Percentiles rank a stretch among this genome's conserved stretches.
Evolutionary conservation across 2,888 invertebrate genomes (phyloP).

Genomic region (Folsomia candida): DNA sequence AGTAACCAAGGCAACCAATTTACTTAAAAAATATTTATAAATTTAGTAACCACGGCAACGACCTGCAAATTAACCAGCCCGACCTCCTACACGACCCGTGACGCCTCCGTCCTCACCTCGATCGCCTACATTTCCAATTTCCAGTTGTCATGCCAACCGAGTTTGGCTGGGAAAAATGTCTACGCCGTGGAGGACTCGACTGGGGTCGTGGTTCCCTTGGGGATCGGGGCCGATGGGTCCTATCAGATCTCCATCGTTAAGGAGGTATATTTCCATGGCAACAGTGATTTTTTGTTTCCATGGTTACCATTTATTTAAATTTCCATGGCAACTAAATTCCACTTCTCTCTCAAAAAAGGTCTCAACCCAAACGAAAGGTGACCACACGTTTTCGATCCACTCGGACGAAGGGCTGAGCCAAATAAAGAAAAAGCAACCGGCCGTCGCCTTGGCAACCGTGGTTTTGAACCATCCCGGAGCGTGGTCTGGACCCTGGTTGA

Average conservation of each 20-base stretch:
- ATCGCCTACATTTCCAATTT: conserved; percentile 92
- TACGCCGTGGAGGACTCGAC: too few relatives aligned
- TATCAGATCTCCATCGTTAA: too few relatives aligned
- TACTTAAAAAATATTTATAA: too few relatives aligned
- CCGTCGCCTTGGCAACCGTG: conserved; percentile 65
- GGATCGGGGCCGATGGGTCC: too few relatives aligned
- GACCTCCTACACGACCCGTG: conserved; percentile 84
- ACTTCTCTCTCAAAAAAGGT: too few relatives aligned
- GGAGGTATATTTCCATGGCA: too few relatives aligned
- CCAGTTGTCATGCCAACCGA: conserved; percentile 79
- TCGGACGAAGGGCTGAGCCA: conserved; percentile 91
- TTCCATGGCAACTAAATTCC: too few relatives aligned
- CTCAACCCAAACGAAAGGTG: too few relatives aligned
- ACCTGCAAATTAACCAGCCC: conserved; percentile 64
- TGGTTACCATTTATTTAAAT: conserved; percentile 63
- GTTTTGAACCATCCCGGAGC: conserved; percentile 70
- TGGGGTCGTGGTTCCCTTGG: too few relatives aligned
- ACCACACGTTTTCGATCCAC: conserved; percentile 74
- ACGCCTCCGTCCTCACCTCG: conserved; percentile 84
- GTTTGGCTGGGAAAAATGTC: neutral
- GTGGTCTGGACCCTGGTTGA: conserved; percentile 87
- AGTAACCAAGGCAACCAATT: conserved; percentile 10
- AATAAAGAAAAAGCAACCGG: conserved; percentile 54
- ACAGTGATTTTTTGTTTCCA: conserved; percentile 79
- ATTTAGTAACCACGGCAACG: too few relatives aligned